Percentiles rank a stretch among this genome's conserved stretches.
Evolutionary conservation across 2,113 vertebrate species (phyloP).

Genomic region (Vidua macroura): DNA sequence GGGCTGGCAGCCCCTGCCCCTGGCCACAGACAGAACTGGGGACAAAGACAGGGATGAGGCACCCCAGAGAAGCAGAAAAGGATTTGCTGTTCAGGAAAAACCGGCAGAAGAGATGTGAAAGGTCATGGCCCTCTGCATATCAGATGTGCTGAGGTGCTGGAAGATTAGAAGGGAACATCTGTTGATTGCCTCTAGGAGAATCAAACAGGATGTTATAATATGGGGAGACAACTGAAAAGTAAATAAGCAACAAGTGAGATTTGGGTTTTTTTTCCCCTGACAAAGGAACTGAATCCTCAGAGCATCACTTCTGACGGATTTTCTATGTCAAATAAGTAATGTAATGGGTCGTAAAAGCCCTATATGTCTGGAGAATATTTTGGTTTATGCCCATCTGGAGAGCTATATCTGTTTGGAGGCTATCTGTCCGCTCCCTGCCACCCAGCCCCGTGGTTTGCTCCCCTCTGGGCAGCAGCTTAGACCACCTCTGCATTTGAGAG

Average conservation of each 20-base stretch:
- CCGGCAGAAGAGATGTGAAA: background rate
- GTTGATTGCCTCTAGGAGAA: background rate
- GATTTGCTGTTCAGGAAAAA: background rate
- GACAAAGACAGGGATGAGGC: background rate
- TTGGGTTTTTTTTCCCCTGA: rapidly evolving
- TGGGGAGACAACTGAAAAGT: background rate
- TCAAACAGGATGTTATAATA: background rate
- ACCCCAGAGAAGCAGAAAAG: background rate
- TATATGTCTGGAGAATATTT: background rate
- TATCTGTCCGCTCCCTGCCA: background rate
- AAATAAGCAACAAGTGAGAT: background rate
- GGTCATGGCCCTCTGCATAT: background rate
- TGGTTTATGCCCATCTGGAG: background rate
- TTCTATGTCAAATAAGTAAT: background rate
- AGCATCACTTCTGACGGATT: background rate
- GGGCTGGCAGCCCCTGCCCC: background rate
- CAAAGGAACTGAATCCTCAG: background rate
- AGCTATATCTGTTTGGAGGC: background rate
- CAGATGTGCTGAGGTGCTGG: background rate
- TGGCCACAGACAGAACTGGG: background rate
- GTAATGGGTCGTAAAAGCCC: background rate
- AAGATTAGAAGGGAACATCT: background rate
- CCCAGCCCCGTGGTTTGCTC: background rate
- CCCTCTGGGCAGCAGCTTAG: background rate
- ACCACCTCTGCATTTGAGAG: background rate